Evolutionary conservation across 2,113 vertebrate species (phyloP).

Genomic region (Noctilio leporinus): DNA sequence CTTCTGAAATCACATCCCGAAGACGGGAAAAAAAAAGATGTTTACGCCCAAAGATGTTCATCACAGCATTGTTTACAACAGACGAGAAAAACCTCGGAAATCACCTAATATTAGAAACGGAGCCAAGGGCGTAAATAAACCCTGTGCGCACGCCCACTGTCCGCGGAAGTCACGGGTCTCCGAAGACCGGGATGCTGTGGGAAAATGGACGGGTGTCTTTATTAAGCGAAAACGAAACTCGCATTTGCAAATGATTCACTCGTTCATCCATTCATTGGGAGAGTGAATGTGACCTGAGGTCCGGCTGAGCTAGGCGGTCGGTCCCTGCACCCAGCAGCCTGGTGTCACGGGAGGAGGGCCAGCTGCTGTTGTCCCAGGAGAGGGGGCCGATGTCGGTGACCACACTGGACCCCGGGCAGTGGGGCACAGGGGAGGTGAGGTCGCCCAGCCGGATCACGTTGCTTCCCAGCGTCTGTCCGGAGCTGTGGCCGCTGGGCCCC

Average conservation of each 20-base stretch:
- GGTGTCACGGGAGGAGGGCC: not conserved
- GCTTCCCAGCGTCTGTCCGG: not conserved
- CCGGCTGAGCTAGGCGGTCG: not conserved
- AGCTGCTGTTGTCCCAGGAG: accelerated
- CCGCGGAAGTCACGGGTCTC: accelerated
- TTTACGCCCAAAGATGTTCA: not conserved
- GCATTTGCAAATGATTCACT: not conserved
- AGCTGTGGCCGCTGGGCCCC: not conserved
- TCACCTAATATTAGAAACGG: not conserved
- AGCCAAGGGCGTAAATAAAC: too few relatives aligned
- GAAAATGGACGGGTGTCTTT: not conserved
- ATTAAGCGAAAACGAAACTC: not conserved
- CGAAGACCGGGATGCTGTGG: accelerated
- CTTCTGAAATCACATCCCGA: not conserved
- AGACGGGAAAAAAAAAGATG: too few relatives aligned
- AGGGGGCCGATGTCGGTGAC: accelerated
- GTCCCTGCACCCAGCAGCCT: not conserved
- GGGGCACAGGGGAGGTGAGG: accelerated
- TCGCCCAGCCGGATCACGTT: not conserved
- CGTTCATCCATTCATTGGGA: accelerated
- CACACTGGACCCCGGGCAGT: accelerated
- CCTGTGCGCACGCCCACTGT: accelerated
- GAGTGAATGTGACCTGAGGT: too few relatives aligned
- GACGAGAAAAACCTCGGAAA: not conserved
- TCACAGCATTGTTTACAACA: not conserved